Percentiles rank a stretch among this genome's conserved stretches.
Conservation (phyloP, 2,888 invertebrate species). For the Bellardia bayeri region DNA sequence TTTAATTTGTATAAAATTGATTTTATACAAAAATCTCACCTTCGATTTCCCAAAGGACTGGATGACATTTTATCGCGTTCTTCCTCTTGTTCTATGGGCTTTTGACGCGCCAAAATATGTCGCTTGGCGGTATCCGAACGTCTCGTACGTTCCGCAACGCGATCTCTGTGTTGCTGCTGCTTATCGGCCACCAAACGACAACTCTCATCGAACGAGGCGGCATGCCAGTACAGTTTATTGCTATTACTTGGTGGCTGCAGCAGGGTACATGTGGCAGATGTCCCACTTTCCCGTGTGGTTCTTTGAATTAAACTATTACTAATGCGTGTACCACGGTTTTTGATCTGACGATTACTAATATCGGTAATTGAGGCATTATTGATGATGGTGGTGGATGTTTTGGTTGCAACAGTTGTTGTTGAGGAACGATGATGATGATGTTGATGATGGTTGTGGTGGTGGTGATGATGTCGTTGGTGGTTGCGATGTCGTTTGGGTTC, state of each 20-base stretch:
- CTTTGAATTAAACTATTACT: slow-evolving; percentile 83
- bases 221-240: slow-evolving; percentile 86
- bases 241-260: slow-evolving; percentile 88
- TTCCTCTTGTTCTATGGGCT: slow-evolving; percentile 90
- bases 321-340: slow-evolving; percentile 78
- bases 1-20: neutral
- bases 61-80: slow-evolving; percentile 75
- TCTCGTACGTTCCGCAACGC: slow-evolving; percentile 86
- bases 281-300: slow-evolving; percentile 82
- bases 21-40: slow-evolving; percentile 74
- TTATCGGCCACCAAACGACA: slow-evolving; percentile 80
- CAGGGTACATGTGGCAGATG: slow-evolving; percentile 81
- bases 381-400: slow-evolving; percentile 59
- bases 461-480: slow-evolving; percentile 78
- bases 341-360: slow-evolving; percentile 80
- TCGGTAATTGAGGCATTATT: slow-evolving; percentile 67
- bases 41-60: slow-evolving; percentile 81
- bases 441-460: slow-evolving; percentile 73
- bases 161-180: slow-evolving; percentile 82
- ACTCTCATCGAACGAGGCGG: slow-evolving; percentile 92
- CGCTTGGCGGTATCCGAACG: slow-evolving; percentile 88
- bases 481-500: slow-evolving; percentile 77
- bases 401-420: slow-evolving; percentile 64
- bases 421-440: slow-evolving; percentile 73
- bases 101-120: slow-evolving; percentile 90